These are phyloP conservation scores for Zeuzera pyrina DNA, from an alignment of 2,888 invertebrate genomes.

Conservation along the genomic window DNA sequence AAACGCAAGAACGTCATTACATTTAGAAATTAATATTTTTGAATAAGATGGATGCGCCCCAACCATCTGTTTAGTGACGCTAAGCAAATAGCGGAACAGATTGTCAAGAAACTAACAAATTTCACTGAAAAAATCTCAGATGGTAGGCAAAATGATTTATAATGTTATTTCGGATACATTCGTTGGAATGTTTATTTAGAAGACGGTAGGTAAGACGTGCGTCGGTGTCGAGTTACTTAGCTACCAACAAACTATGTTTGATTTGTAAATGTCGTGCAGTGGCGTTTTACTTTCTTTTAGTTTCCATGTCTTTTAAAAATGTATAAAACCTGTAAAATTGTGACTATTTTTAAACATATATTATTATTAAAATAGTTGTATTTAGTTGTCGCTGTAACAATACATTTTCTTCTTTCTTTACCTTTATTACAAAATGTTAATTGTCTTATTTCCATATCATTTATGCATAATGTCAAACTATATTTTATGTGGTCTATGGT, in stretches of 20 bases:
- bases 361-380: too few species aligned
- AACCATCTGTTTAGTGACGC: constrained; percentile 60
- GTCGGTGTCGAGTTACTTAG: constrained; percentile 39
- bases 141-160: constrained; percentile 61
- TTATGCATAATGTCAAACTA: too few species aligned
- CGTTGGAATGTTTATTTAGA: constrained; percentile 52
- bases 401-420: too few species aligned
- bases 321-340: too few species aligned
- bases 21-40: constrained; percentile 45
- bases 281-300: background rate
- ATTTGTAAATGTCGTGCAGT: constrained; percentile 2
- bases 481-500: too few species aligned
- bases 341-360: too few species aligned
- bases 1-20: constrained; percentile 28
- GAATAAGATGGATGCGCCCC: constrained; percentile 44
- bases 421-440: too few species aligned
- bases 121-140: constrained; percentile 44
- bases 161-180: constrained; percentile 64
- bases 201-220: constrained; percentile 33
- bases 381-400: too few species aligned
- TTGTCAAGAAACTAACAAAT: constrained; percentile 68
- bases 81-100: constrained; percentile 72
- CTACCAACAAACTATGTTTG: constrained; percentile 16
- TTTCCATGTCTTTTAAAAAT: background rate
- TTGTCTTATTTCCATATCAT: too few species aligned